Conservation (phyloP, 2,113 vertebrate species). For the Ranitomeya imitator region DNA sequence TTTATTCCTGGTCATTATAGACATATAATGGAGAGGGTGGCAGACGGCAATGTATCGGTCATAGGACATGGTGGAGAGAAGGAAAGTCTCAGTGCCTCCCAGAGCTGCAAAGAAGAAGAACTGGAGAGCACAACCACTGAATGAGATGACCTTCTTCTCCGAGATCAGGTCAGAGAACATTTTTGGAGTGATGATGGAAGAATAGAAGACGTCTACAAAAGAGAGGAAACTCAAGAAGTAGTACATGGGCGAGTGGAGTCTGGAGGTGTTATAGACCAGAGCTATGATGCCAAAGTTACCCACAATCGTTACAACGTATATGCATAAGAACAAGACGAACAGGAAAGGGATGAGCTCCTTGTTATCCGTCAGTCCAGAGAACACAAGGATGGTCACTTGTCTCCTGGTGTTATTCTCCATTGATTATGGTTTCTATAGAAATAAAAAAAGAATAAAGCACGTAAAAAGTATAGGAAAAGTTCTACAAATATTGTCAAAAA, state of each 20-base stretch:
- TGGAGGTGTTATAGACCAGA: not conserved
- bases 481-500: no score
- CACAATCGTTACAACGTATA: not conserved
- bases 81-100: not conserved
- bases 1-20: slow-evolving; percentile 2
- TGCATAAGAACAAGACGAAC: not conserved
- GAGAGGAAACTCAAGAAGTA: not conserved
- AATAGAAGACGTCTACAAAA: not conserved
- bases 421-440: no score
- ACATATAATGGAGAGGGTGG: not conserved
- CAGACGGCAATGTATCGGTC: not conserved
- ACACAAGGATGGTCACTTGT: not conserved
- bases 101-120: not conserved
- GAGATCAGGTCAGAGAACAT: not conserved
- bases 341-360: not conserved
- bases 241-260: not conserved
- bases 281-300: not conserved
- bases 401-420: not conserved
- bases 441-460: no score
- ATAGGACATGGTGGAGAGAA: not conserved
- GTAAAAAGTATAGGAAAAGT: no score
- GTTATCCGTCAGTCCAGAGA: not conserved
- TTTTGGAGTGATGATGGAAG: not conserved
- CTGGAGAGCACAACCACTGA: slow-evolving; percentile 7
- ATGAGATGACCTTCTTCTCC: not conserved